These are phyloP conservation scores for Drosophila dunni DNA, from an alignment of 1,140 invertebrate genomes.

Conservation along the genomic window DNA sequence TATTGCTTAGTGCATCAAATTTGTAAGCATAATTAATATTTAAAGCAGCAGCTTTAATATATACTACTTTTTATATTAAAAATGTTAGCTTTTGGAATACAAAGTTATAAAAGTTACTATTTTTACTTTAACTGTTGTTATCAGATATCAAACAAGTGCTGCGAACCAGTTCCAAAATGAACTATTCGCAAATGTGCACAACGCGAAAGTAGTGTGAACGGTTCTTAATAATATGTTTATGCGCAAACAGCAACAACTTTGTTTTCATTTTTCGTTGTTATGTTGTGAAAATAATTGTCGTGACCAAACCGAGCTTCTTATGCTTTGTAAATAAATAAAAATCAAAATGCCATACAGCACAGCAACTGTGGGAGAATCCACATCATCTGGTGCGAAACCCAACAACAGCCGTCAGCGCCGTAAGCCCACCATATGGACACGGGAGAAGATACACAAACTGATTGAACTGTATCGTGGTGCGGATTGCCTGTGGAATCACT, in stretches of 20 bases:
- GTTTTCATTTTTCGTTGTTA: constrained; percentile 6
- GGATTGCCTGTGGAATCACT: constrained; percentile 81
- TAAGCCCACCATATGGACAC: constrained; percentile 69
- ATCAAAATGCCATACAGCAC: constrained; percentile 32
- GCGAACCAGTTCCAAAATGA: too few species aligned
- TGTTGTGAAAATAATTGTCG: background rate
- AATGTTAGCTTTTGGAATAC: too few species aligned
- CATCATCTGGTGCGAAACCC: constrained; percentile 22
- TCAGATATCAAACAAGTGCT: too few species aligned
- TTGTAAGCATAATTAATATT: too few species aligned
- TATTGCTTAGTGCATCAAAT: too few species aligned
- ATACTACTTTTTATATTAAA: too few species aligned
- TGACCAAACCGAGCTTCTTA: background rate
- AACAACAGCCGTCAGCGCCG: constrained; percentile 31
- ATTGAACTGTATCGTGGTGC: constrained; percentile 73
- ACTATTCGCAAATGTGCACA: too few species aligned
- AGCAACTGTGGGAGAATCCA: background rate
- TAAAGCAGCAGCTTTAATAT: too few species aligned
- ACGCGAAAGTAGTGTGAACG: background rate
- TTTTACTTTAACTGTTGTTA: too few species aligned
- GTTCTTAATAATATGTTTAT: background rate
- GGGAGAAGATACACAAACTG: constrained; percentile 72
- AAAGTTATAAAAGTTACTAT: too few species aligned
- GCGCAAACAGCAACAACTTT: constrained; percentile 11
- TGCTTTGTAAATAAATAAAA: constrained; percentile 10